Conservation (phyloP, 1,140 invertebrate species). For the Drosophila serrata region DNA sequence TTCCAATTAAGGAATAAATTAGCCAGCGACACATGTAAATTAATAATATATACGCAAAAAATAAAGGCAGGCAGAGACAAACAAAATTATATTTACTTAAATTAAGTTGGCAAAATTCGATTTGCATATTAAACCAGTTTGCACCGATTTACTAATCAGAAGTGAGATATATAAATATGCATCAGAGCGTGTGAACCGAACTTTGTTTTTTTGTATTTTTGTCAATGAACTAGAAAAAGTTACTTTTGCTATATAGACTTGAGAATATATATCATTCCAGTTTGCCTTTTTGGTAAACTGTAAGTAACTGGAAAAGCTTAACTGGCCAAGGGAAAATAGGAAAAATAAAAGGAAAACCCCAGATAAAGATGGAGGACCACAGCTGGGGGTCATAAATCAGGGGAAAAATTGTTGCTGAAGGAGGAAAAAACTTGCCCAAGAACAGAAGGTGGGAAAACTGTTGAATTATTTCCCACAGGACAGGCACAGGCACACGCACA, state of each 20-base stretch:
- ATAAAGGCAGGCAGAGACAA: not conserved
- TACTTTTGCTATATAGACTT: constrained; percentile 19
- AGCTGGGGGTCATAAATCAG: constrained; percentile 47
- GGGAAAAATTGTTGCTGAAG: constrained; percentile 53
- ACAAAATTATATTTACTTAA: constrained; percentile 11
- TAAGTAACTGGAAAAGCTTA: constrained; percentile 47
- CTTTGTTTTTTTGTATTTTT: constrained; percentile 15
- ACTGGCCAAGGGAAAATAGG: constrained; percentile 8
- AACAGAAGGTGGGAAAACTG: constrained; percentile 67
- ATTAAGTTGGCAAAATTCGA: constrained; percentile 46
- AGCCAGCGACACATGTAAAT: constrained; percentile 38
- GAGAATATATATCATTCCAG: constrained; percentile 38
- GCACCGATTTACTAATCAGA: constrained; percentile 43
- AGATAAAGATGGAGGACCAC: constrained; percentile 38
- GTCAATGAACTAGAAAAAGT: constrained; percentile 45
- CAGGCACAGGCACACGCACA: constrained; percentile 13
- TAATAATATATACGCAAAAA: constrained; percentile 11
- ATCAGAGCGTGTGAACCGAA: constrained; percentile 42
- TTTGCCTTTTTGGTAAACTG: constrained; percentile 20
- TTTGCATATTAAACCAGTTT: constrained; percentile 48
- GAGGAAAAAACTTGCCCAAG: constrained; percentile 35
- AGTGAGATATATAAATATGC: constrained; percentile 29
- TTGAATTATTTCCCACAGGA: constrained; percentile 61
- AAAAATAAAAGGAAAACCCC: not conserved
- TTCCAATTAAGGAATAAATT: constrained; percentile 48